phyloP scores from a whole-genome alignment of 1,140 invertebrate species.

The Drosophila ercepeae region DNA sequence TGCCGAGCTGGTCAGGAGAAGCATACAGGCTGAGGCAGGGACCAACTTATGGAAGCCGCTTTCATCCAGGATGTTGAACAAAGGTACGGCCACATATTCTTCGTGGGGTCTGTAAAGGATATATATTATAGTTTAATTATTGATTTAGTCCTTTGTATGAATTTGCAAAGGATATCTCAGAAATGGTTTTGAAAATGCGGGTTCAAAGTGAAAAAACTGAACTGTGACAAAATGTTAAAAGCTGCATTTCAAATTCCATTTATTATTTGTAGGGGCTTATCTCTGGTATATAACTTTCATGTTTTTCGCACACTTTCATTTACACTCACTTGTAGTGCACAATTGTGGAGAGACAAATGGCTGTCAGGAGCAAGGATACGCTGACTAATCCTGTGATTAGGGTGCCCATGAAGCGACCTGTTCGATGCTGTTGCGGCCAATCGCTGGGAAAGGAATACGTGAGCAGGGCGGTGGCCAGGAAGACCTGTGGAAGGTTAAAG shows the following conservation, averaged over 20 bases:
- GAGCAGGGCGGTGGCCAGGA: conserved; percentile 44
- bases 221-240: not conserved
- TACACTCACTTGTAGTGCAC: conserved; percentile 69
- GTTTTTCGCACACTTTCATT: not conserved
- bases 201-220: too few relatives aligned
- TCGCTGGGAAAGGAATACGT: conserved; percentile 71
- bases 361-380: conserved; percentile 63
- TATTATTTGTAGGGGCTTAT: not conserved
- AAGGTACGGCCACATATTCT: conserved; percentile 85
- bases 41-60: conserved; percentile 86
- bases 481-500: conserved; percentile 12
- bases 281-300: not conserved
- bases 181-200: not conserved
- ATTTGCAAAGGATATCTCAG: too few relatives aligned
- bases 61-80: conserved; percentile 87
- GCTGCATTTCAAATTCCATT: not conserved
- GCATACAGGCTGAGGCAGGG: conserved; percentile 86
- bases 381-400: conserved; percentile 53
- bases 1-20: conserved; percentile 86
- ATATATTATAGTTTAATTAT: not conserved
- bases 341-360: conserved; percentile 73
- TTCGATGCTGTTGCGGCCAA: conserved; percentile 58
- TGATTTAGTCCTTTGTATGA: too few relatives aligned
- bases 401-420: conserved; percentile 52
- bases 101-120: conserved; percentile 38